These are phyloP conservation scores for Leptura quadrifasciata DNA, from an alignment of 2,888 invertebrate genomes.

Conservation along the genomic window DNA sequence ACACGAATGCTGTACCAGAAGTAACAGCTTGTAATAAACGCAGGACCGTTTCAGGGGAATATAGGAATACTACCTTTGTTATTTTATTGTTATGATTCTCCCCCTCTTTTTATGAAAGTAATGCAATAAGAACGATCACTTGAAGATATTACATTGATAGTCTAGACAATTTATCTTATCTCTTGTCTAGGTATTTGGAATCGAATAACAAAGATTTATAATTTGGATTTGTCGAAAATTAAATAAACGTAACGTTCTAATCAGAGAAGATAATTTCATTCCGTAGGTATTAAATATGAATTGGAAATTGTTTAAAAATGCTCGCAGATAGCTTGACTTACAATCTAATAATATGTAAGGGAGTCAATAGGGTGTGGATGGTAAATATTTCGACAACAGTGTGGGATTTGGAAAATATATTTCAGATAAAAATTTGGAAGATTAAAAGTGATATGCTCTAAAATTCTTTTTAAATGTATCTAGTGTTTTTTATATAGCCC, in stretches of 20 bases:
- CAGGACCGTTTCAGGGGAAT: background rate
- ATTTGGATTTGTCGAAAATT: background rate
- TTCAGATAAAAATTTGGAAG: too few relatives aligned
- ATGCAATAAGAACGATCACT: background rate
- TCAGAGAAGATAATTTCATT: background rate
- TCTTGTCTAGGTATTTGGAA: background rate
- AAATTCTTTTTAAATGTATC: too few relatives aligned
- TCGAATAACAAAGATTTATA: background rate
- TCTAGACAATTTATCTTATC: background rate
- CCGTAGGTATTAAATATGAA: too few relatives aligned
- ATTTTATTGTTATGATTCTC: background rate
- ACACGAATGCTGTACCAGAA: slow-evolving; percentile 11
- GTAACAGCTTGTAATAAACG: slow-evolving; percentile 4
- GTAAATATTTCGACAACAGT: too few relatives aligned
- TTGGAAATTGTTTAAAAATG: too few relatives aligned
- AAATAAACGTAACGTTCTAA: background rate
- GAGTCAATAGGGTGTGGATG: too few relatives aligned
- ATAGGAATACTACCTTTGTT: background rate
- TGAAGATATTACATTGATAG: background rate
- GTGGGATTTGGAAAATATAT: too few relatives aligned
- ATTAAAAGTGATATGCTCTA: too few relatives aligned
- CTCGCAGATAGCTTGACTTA: too few relatives aligned
- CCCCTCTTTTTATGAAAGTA: background rate
- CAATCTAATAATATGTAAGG: too few relatives aligned
- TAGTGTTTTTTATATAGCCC: too few relatives aligned